Evolutionary conservation across 2,797 vertebrate genomes (phyloP).

Genomic region (Mormyrops attenuatus): DNA sequence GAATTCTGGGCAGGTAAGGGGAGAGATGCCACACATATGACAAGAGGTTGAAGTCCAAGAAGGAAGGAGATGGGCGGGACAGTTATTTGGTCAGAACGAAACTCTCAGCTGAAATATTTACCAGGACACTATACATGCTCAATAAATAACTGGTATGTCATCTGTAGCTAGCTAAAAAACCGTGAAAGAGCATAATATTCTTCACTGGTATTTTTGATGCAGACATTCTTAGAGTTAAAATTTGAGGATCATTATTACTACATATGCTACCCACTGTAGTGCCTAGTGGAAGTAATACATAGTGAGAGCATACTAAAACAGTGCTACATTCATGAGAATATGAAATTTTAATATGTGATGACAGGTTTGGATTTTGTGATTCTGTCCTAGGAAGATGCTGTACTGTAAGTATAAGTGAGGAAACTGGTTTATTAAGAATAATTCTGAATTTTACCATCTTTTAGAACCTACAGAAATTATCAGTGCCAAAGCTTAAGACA

Average conservation of each 20-base stretch:
- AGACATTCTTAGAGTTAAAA: not conserved
- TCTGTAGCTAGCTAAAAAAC: conserved; percentile 13
- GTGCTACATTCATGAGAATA: not conserved
- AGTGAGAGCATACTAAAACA: not conserved
- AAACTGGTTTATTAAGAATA: not conserved
- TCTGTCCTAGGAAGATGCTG: not conserved
- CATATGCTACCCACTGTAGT: not conserved
- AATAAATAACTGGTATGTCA: not conserved
- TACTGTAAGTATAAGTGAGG: not conserved
- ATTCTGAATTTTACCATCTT: not conserved
- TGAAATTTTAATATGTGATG: not conserved
- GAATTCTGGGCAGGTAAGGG: conserved; percentile 34
- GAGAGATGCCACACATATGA: conserved; percentile 46
- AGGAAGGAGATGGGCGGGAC: conserved; percentile 26
- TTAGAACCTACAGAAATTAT: not conserved
- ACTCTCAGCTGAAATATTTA: conserved; percentile 18
- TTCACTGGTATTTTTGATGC: not conserved
- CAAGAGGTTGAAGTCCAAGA: conserved; percentile 59
- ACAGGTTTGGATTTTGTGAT: not conserved
- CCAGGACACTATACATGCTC: not conserved
- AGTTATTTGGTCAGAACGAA: not conserved
- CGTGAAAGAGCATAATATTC: not conserved
- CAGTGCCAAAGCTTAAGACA: not conserved
- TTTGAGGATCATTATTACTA: not conserved
- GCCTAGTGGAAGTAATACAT: not conserved